Base-by-base conservation (phyloP, 2,113 vertebrate genomes). In the Microcebus ravelobensis region DNA sequence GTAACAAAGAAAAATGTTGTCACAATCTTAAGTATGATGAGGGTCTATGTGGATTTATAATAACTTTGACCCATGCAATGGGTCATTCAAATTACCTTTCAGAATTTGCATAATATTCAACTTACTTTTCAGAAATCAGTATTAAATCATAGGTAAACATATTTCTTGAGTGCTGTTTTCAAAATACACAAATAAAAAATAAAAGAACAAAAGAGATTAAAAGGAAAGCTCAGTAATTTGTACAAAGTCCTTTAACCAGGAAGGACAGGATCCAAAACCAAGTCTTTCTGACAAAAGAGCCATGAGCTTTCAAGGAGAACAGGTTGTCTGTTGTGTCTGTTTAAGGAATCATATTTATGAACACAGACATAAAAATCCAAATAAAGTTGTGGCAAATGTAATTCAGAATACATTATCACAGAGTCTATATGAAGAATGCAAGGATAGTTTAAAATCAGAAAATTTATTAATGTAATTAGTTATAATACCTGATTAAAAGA, bases 101-200 rank as follows among this genome's bases (percentile, higher is more conserved):
- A 80, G 27, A 90, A 80, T 57, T 45, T 80, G 36, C 73, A 65
- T 36, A 82, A 45, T 45, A 80, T 71, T 89, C n/a, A 80, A 68
- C 70, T 81, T 65, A 61, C 1, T 48, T 74, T 84, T 94, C 52
- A 93, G 59, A 94, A 77, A 73, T 77, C 39, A 81, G 11, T 50
- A 1, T 70, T 90, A 91, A 48, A 77, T 71, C 34, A 84, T 9
- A 57, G 7, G 9, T 73, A 81, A 81, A 5, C 23, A 74, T 76
- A 20, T 27, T 39, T 27, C 31, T 86, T 61, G n/a, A 94, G 57
- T 76, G 6, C 6, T 90, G 8, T 67, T 87, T 90, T 87, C 34
- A 90, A 96, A 93, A 96, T 63, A 45, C 4, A 94, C 17, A 96
- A 71, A 88, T 88, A 92, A 92, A 90, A 90, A 84, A 70, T 18